Conservation (phyloP, 2,888 invertebrate genomes). For the Pollenia amentaria region DNA sequence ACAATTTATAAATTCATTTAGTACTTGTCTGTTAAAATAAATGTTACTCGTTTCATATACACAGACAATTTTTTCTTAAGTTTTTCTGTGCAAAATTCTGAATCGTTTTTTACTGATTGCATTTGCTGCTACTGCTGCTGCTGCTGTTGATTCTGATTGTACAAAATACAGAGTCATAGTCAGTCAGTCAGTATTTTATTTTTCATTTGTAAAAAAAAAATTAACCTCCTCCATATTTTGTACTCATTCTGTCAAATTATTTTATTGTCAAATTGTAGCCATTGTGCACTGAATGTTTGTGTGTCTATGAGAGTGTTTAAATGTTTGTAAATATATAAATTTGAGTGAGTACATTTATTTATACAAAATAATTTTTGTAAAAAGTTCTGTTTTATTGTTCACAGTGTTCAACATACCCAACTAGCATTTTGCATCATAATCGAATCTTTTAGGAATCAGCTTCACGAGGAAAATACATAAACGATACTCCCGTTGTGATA, state of each 20-base stretch:
- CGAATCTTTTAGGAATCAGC: no score
- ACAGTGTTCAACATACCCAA: conserved; percentile 14
- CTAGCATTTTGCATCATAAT: no score
- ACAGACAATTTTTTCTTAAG: conserved; percentile 2
- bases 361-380: neutral
- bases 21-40: conserved; percentile 72
- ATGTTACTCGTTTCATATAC: conserved; percentile 54
- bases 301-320: conserved; percentile 1
- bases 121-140: no score
- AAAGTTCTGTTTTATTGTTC: conserved; percentile 42
- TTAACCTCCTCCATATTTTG: conserved; percentile 76
- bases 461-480: no score
- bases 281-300: conserved; percentile 33
- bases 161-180: conserved; percentile 38
- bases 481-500: no score
- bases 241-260: conserved; percentile 77
- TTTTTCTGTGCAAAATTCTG: conserved; percentile 39
- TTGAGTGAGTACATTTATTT: conserved; percentile 17
- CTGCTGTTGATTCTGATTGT: neutral
- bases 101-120: neutral
- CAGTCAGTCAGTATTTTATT: conserved; percentile 44
- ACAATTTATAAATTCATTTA: conserved; percentile 67
- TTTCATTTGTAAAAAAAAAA: conserved; percentile 51
- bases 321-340: conserved; percentile 24
- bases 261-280: conserved; percentile 74